phyloP scores from a whole-genome alignment of 2,888 invertebrate genomes.

The Protophormia terraenovae region DNA sequence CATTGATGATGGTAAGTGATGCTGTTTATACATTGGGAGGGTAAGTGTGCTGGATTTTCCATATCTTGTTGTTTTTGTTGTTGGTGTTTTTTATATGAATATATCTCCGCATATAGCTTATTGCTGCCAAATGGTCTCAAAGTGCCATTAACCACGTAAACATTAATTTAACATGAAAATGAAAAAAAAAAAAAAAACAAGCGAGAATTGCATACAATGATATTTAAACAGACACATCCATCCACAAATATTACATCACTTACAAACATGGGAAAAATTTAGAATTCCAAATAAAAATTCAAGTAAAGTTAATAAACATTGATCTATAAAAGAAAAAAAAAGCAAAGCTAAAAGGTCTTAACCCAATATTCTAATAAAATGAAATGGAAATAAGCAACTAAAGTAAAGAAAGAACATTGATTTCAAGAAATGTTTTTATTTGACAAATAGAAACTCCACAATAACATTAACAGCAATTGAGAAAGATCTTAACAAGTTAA shows the following conservation, averaged over 20 bases:
- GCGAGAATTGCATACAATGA: background rate
- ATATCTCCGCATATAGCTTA: constrained; percentile 3
- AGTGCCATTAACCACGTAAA: constrained; percentile 66
- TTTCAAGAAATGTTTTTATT: constrained; percentile 5
- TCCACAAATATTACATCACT: constrained; percentile 20
- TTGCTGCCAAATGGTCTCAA: constrained; percentile 66
- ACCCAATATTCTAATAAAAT: constrained; percentile 54
- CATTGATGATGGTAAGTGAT: constrained; percentile 48
- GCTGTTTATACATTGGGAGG: constrained; percentile 42
- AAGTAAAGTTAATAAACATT: constrained; percentile 38
- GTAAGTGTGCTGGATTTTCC: constrained; percentile 32
- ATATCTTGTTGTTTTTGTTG: background rate
- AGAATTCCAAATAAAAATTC: background rate
- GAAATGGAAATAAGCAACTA: background rate
- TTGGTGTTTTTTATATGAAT: constrained; percentile 17
- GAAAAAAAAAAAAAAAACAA: constrained; percentile 5
- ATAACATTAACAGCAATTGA: background rate
- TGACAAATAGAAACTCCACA: background rate
- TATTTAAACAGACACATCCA: constrained; percentile 27
- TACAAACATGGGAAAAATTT: background rate
- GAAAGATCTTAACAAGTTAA: background rate
- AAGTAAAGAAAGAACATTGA: background rate
- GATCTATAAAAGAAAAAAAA: constrained; percentile 3
- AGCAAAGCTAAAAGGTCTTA: constrained; percentile 6
- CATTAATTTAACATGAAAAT: constrained; percentile 64